These are phyloP conservation scores for Drosophila prolongata DNA, from an alignment of 2,888 invertebrate genomes.

Conservation along the genomic window DNA sequence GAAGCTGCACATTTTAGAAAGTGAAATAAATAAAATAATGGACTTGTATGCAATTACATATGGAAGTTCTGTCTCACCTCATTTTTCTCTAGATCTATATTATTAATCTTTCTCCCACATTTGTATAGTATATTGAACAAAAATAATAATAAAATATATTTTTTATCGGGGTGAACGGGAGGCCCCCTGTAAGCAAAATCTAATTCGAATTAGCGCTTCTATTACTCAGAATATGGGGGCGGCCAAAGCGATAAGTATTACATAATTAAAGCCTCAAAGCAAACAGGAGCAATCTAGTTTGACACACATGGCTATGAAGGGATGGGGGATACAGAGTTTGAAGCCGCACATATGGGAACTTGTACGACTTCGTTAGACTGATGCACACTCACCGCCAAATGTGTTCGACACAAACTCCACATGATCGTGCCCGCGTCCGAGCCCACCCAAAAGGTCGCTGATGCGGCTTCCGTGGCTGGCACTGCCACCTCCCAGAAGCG, in stretches of 20 bases:
- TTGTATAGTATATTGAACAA: too few relatives aligned
- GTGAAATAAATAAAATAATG: too few relatives aligned
- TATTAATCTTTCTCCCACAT: too few relatives aligned
- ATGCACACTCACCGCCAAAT: conserved; percentile 90
- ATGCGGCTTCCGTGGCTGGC: conserved; percentile 90
- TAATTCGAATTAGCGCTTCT: background rate
- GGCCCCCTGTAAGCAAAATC: too few relatives aligned
- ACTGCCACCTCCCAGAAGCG: conserved; percentile 94
- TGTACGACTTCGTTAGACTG: conserved; percentile 37
- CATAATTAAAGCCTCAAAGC: conserved; percentile 10
- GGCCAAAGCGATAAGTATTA: conserved; percentile 16
- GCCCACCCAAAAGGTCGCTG: conserved; percentile 85
- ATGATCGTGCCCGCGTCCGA: conserved; percentile 87
- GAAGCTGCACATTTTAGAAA: too few relatives aligned
- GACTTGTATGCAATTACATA: too few relatives aligned
- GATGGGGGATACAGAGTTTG: conserved; percentile 8
- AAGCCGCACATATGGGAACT: conserved; percentile 39
- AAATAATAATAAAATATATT: too few relatives aligned
- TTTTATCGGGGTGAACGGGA: too few relatives aligned
- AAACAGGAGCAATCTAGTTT: conserved; percentile 16
- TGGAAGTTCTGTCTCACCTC: too few relatives aligned
- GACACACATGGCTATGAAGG: background rate
- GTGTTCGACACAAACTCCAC: conserved; percentile 92
- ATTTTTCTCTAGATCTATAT: too few relatives aligned
- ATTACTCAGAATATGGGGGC: conserved; percentile 6